Evolutionary conservation across 2,888 invertebrate species (phyloP).

Genomic region (Callimorpha dominula): DNA sequence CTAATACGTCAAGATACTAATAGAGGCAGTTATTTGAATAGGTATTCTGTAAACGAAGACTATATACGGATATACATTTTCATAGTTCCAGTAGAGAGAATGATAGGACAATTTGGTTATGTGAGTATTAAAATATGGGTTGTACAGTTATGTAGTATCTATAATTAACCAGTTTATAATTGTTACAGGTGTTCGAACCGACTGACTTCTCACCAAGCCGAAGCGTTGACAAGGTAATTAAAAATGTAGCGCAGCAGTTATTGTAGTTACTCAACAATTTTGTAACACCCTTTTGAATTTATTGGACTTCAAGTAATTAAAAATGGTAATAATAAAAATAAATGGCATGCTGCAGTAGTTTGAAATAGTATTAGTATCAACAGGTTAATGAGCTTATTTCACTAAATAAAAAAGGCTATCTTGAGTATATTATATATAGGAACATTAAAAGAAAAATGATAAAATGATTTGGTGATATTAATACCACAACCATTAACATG

Average conservation of each 20-base stretch:
- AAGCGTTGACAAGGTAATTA: conserved; percentile 70
- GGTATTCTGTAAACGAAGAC: conserved; percentile 57
- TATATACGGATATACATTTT: conserved; percentile 32
- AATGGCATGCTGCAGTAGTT: not conserved
- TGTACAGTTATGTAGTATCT: conserved; percentile 33
- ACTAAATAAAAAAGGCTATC: too few relatives aligned
- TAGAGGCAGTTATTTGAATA: conserved; percentile 67
- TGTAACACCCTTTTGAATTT: conserved; percentile 35
- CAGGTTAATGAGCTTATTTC: too few relatives aligned
- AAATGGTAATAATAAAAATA: not conserved
- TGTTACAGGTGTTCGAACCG: conserved; percentile 65
- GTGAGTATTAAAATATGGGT: conserved; percentile 16
- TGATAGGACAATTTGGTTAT: conserved; percentile 25
- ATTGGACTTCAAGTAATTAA: conserved; percentile 18
- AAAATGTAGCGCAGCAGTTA: conserved; percentile 53
- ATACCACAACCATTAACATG: too few relatives aligned
- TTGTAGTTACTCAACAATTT: conserved; percentile 46
- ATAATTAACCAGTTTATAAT: conserved; percentile 53
- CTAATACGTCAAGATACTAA: conserved; percentile 70
- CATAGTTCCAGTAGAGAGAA: conserved; percentile 22
- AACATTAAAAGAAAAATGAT: too few relatives aligned
- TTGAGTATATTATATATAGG: too few relatives aligned
- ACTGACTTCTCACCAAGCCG: conserved; percentile 52
- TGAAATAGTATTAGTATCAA: not conserved
- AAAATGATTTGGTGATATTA: too few relatives aligned